Evolutionary conservation across 1,140 invertebrate genomes (phyloP).

Genomic region (Lineus longissimus): DNA sequence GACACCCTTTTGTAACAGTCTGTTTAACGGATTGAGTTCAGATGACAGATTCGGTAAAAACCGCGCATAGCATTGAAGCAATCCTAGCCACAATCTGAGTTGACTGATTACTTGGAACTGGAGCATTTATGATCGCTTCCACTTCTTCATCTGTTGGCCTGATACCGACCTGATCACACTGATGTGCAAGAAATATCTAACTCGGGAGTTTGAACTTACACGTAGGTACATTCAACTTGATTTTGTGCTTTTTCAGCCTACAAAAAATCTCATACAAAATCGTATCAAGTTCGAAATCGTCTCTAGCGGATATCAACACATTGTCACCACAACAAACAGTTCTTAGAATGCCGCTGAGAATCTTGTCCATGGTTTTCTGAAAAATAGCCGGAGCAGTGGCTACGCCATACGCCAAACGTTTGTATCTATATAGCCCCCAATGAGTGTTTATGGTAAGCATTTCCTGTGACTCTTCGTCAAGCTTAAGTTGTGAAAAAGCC

Average conservation of each 20-base stretch:
- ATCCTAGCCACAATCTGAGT: slow-evolving; percentile 10
- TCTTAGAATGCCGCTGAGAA: slow-evolving; percentile 25
- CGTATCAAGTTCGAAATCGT: neutral
- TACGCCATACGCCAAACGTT: slow-evolving; percentile 46
- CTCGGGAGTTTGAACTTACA: neutral
- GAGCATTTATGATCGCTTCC: neutral
- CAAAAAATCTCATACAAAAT: neutral
- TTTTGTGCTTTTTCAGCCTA: neutral
- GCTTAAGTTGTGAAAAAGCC: slow-evolving; percentile 24
- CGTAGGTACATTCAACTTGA: neutral
- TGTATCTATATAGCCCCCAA: slow-evolving; percentile 29
- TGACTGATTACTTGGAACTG: neutral
- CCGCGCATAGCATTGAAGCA: slow-evolving; percentile 17
- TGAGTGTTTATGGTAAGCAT: slow-evolving; percentile 21
- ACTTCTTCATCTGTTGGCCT: neutral
- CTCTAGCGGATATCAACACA: neutral
- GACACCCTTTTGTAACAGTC: slow-evolving; percentile 13
- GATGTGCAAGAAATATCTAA: neutral
- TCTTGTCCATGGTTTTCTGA: slow-evolving; percentile 51
- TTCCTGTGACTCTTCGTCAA: slow-evolving; percentile 13
- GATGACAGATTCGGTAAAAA: slow-evolving; percentile 20
- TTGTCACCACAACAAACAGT: neutral
- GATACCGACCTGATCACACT: neutral
- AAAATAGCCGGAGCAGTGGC: slow-evolving; percentile 56
- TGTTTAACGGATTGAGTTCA: slow-evolving; percentile 11